Evolutionary conservation across 2,797 vertebrate genomes (phyloP).

Genomic region (Mormyrus hasselquistii): DNA sequence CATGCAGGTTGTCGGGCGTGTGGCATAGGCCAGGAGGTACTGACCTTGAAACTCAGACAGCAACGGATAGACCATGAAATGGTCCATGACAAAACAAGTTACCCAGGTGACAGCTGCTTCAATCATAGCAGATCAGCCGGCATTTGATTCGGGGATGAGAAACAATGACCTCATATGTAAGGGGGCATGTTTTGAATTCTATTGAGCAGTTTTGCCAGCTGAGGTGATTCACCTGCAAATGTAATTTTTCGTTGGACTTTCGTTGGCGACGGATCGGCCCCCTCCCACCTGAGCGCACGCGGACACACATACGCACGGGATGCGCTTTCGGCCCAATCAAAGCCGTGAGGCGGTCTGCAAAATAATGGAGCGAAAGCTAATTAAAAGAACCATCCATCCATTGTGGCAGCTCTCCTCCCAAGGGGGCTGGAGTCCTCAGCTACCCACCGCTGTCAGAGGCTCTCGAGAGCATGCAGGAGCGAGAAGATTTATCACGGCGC

Average conservation of each 20-base stretch:
- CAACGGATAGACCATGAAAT: not conserved
- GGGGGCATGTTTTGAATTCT: not conserved
- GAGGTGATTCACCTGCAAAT: not conserved
- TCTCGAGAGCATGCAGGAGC: not conserved
- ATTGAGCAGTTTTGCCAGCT: not conserved
- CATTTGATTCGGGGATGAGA: not conserved
- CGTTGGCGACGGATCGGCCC: not conserved
- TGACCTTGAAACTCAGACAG: not conserved
- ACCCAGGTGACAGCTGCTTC: not conserved
- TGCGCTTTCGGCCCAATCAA: not conserved
- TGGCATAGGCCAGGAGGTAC: not conserved
- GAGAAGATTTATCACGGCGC: not conserved
- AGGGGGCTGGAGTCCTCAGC: not conserved
- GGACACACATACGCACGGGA: not conserved
- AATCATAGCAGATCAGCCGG: too few species aligned
- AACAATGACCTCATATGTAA: not conserved
- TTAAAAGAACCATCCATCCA: constrained; percentile 7
- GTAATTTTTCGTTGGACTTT: not conserved
- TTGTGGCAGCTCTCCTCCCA: not conserved
- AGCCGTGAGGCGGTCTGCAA: not conserved
- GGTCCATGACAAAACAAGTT: not conserved
- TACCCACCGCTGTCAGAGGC: not conserved
- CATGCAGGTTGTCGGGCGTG: not conserved
- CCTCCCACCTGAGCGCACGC: not conserved
- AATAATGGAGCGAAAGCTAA: not conserved